These are phyloP conservation scores for Porites rus DNA, from an alignment of 92 coral and sea anemone species.

Conservation along the genomic window DNA sequence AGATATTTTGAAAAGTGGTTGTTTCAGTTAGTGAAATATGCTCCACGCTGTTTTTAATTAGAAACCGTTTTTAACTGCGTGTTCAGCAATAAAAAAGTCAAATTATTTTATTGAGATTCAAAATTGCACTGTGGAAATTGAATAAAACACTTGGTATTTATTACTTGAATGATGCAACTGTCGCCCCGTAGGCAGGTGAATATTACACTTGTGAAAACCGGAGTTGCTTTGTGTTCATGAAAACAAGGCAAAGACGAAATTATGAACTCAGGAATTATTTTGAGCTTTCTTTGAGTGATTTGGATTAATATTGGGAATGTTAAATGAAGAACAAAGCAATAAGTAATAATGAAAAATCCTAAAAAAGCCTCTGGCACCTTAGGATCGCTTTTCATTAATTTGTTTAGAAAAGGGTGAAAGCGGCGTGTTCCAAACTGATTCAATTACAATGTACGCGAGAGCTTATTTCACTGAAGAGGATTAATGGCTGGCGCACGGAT, in stretches of 20 bases:
- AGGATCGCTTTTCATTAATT: constrained; percentile 33
- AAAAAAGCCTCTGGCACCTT: background rate
- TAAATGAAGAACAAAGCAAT: background rate
- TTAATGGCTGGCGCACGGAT: constrained; percentile 20
- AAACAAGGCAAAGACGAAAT: background rate
- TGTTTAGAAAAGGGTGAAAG: constrained; percentile 30
- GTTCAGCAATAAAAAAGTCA: background rate
- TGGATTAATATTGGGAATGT: background rate
- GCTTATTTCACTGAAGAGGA: constrained; percentile 18
- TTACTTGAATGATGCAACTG: background rate
- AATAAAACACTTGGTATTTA: constrained; percentile 29
- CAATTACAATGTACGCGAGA: constrained; percentile 19
- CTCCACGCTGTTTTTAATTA: constrained; percentile 4
- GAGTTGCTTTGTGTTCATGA: background rate
- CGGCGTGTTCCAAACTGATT: constrained; percentile 5
- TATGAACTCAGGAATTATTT: background rate
- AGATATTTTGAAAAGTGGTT: background rate
- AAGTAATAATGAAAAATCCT: background rate
- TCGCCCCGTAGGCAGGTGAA: constrained; percentile 26
- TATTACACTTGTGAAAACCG: background rate
- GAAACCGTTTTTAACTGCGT: background rate
- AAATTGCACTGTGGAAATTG: constrained; percentile 9
- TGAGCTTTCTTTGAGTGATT: too few species aligned
- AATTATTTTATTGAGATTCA: constrained; percentile 1
- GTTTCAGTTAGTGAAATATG: background rate